Percentiles rank a stretch among this genome's conserved stretches.
These are phyloP conservation scores for Chrysocyon brachyurus DNA, from an alignment of 2,797 vertebrate genomes.

Conservation along the genomic window DNA sequence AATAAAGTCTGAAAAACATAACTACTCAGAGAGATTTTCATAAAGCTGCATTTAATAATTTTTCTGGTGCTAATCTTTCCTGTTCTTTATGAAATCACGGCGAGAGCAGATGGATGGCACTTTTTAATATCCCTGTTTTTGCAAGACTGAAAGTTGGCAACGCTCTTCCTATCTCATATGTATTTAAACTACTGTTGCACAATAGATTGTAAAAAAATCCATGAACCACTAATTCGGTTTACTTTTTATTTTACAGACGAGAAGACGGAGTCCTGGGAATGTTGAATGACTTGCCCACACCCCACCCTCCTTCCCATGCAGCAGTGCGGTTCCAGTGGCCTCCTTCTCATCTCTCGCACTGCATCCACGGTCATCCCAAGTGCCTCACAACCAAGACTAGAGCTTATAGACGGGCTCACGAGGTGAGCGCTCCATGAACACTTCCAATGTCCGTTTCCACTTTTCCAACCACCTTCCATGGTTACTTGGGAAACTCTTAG, in stretches of 20 bases:
- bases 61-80: not conserved
- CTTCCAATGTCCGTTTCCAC: not conserved
- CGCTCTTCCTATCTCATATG: not conserved
- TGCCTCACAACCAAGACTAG: not conserved
- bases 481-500: not conserved
- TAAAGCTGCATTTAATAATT: not conserved
- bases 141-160: conserved; percentile 16
- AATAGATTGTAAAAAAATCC: not conserved
- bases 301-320: not conserved
- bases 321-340: not conserved
- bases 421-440: not conserved
- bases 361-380: not conserved
- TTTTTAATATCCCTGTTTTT: not conserved
- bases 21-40: not conserved
- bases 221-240: not conserved
- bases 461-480: no score
- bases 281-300: not conserved
- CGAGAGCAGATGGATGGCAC: not conserved
- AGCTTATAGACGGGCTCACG: not conserved
- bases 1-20: not conserved
- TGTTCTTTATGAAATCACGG: not conserved
- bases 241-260: conserved; percentile 35
- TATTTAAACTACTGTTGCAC: not conserved
- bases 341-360: not conserved
- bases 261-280: not conserved